Conservation (phyloP, 2,888 invertebrate genomes). For the Acrocera orbiculus region DNA sequence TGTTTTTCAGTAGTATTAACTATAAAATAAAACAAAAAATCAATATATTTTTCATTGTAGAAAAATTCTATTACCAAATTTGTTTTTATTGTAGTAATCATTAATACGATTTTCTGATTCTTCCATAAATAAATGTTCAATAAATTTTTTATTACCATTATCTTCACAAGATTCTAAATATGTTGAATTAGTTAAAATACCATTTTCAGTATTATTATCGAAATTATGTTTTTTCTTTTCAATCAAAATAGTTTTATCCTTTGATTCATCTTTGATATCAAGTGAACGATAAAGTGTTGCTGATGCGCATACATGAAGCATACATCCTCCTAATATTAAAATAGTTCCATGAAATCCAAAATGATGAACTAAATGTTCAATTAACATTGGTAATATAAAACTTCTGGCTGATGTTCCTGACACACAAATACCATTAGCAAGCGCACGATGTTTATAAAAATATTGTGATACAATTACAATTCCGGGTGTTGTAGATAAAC, state of each 20-base stretch:
- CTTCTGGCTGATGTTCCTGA: conserved; percentile 66
- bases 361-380: conserved; percentile 47
- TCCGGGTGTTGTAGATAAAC: conserved; percentile 61
- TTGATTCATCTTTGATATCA: too few species aligned
- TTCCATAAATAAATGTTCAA: conserved; percentile 30
- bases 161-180: conserved; percentile 29
- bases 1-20: conserved; percentile 15
- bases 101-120: conserved; percentile 30
- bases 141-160: conserved; percentile 27
- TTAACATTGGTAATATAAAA: conserved; percentile 57
- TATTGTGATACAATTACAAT: conserved; percentile 66
- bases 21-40: conserved; percentile 13
- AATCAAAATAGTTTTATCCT: too few species aligned
- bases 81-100: conserved; percentile 23
- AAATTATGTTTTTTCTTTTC: too few species aligned
- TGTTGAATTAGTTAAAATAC: conserved; percentile 27
- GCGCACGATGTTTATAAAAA: conserved; percentile 58
- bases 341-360: conserved; percentile 60
- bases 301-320: conserved; percentile 57
- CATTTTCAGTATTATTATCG: too few species aligned
- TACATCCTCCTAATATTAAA: conserved; percentile 49
- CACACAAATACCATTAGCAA: conserved; percentile 65
- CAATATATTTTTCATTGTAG: neutral
- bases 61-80: conserved; percentile 12
- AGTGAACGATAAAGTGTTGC: conserved; percentile 48